These are phyloP conservation scores for Anas acuta DNA, from an alignment of 2,797 vertebrate species.

Conservation along the genomic window DNA sequence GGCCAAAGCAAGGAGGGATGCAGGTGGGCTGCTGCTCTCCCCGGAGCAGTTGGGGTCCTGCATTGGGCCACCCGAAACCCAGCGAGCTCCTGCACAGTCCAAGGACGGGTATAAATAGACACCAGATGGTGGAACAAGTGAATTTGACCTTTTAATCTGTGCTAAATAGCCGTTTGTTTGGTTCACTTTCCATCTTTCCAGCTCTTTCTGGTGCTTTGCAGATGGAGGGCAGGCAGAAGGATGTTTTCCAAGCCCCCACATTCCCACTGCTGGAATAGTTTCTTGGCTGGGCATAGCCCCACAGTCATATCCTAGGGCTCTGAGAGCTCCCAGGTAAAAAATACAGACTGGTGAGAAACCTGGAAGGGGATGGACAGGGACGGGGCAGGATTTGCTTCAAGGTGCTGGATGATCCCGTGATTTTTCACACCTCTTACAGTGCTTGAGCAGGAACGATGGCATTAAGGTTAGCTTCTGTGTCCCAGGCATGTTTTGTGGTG, in stretches of 20 bases:
- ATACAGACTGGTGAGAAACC: background rate
- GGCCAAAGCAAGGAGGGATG: background rate
- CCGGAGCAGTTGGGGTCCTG: background rate
- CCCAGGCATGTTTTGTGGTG: no score
- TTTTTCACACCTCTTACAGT: no score
- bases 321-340: background rate
- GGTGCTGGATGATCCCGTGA: background rate
- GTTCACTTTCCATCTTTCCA: background rate
- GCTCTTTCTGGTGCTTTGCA: background rate
- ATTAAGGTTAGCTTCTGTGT: no score
- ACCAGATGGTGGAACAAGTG: slow-evolving; percentile 57
- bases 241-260: background rate
- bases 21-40: background rate
- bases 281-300: background rate
- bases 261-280: background rate
- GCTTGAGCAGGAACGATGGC: no score
- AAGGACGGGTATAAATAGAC: slow-evolving; percentile 51
- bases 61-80: background rate
- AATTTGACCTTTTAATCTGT: slow-evolving; percentile 49
- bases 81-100: background rate
- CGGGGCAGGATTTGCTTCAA: background rate
- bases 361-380: background rate
- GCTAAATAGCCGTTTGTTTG: slow-evolving; percentile 21
- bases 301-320: background rate
- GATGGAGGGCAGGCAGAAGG: background rate